Evolutionary conservation across 1,140 invertebrate genomes (phyloP).

Genomic region (Mercenaria mercenaria): DNA sequence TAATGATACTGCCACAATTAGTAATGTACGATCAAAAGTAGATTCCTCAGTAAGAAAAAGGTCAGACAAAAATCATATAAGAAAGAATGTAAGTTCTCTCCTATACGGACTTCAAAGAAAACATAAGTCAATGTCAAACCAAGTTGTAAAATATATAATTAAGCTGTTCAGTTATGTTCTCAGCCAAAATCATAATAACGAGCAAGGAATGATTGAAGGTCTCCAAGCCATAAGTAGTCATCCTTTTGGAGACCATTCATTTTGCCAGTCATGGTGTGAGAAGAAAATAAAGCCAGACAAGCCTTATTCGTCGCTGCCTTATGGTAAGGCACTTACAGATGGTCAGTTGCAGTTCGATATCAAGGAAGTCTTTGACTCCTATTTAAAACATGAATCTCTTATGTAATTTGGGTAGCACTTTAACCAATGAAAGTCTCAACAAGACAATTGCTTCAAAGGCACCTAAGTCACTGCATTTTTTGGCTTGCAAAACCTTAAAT

Average conservation of each 20-base stretch:
- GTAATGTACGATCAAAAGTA: not conserved
- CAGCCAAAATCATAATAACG: not conserved
- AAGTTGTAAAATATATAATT: no score
- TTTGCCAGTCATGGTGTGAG: slow-evolving; percentile 1
- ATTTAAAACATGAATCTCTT: not conserved
- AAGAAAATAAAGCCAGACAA: not conserved
- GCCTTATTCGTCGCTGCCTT: not conserved
- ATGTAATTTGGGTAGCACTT: not conserved
- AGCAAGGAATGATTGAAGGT: not conserved
- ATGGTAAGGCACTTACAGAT: not conserved
- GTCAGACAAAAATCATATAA: not conserved
- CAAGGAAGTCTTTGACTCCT: not conserved
- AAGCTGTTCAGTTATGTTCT: not conserved
- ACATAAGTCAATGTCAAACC: no score
- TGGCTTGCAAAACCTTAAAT: not conserved
- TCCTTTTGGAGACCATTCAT: no score
- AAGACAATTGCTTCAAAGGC: not conserved
- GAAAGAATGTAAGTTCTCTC: not conserved
- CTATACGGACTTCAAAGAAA: no score
- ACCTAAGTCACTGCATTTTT: slow-evolving; percentile 5
- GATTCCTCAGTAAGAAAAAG: no score
- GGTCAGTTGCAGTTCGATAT: not conserved
- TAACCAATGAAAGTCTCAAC: not conserved
- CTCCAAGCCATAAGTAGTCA: no score
- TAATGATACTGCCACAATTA: slow-evolving; percentile 6